These are phyloP conservation scores for Pluvialis apricaria DNA, from an alignment of 2,113 vertebrate species.

Conservation along the genomic window DNA sequence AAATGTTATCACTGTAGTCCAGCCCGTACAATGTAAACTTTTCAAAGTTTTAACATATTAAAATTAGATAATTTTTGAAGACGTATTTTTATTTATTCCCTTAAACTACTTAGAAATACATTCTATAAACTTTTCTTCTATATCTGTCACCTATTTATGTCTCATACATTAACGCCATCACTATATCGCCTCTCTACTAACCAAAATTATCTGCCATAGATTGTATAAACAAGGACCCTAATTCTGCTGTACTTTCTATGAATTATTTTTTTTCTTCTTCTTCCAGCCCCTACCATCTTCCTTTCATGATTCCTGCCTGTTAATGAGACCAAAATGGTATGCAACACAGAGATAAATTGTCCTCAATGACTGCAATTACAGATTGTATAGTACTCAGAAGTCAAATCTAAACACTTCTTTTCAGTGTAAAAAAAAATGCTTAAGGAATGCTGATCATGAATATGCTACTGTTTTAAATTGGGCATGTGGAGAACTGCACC, in stretches of 20 bases:
- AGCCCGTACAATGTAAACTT: neutral
- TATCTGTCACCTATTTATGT: neutral
- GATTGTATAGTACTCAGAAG: neutral
- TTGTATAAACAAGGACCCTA: neutral
- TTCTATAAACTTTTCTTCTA: neutral
- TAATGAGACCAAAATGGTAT: neutral
- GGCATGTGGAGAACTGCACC: too few relatives aligned
- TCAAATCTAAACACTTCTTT: neutral
- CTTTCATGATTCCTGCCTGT: neutral
- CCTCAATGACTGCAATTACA: neutral
- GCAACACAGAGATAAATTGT: neutral
- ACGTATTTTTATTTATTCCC: neutral
- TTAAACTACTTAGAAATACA: neutral
- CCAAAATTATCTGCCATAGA: neutral
- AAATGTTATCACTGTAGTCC: neutral
- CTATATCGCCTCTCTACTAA: neutral
- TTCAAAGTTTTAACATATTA: neutral
- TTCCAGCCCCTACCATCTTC: neutral
- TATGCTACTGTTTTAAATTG: too few relatives aligned
- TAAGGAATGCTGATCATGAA: too few relatives aligned
- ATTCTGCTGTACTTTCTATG: neutral
- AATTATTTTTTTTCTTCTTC: neutral
- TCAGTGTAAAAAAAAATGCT: too few relatives aligned
- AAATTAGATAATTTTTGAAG: neutral
- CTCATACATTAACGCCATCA: neutral